Base-by-base conservation (phyloP, 2,888 invertebrate genomes). In the Lycophotia porphyrea region DNA sequence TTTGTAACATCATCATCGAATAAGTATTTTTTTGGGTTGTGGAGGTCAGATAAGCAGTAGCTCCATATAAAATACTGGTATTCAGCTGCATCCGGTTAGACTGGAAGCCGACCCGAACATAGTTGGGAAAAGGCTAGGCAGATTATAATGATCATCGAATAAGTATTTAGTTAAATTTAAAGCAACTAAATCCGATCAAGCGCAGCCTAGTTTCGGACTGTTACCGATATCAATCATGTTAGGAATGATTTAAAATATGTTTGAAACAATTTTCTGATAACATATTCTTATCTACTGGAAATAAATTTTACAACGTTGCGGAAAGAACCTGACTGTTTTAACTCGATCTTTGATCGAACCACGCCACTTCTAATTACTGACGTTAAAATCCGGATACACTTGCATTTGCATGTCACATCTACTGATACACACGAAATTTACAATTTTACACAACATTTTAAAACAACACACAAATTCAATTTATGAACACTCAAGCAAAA, bases 381-480 rank as follows among this genome's bases (percentile, higher is more conserved):
- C 52, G 52, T 44, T 3, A 0, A 0, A 8, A 52, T 44, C 36
- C 36, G 15, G 18, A 5, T 36, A 18, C 65, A 36, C 58, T 24
- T 63, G 63, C 24, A 36, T 34, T 15, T 5, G 21, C 31, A 9
- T 34, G 1, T 2, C 11, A 21, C 36, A 60, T 31, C 21, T 15
- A 49, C 18, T 0, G 27, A 68, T 34, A 39, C 60, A 52, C n/a
- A 4, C 1, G 9, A 21, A 73, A 47, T 27, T 39, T 27, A 81
- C 31, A 34, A 47, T 31, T 49, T 58, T 60, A 65, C 73, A 78
- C 34, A 55, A 74, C 47, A 49, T 49, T 81, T 79, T 81, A 74
- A 80, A 60, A 52, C 47, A 24, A 36, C n/a, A n/a, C n/a, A n/a
- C n/a, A n/a, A n/a, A 1, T 83, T 81, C 79, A 78, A 21, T 70